Conservation (phyloP, 2,888 invertebrate species). For the Pristionchus fissidentatus region DNA sequence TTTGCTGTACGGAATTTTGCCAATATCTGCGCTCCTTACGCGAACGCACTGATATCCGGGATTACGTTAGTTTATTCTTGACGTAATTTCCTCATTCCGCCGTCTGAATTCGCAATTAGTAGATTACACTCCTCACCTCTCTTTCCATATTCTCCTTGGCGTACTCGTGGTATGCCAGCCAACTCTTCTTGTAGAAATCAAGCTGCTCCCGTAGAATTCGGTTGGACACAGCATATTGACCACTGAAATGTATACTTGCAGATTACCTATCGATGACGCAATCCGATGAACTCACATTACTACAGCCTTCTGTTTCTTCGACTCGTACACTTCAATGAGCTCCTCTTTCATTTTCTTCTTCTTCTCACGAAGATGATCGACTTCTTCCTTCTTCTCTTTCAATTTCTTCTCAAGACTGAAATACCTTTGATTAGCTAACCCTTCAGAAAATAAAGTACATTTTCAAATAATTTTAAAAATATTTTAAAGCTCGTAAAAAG, state of each 20-base stretch:
- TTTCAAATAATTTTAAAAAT: too few species aligned
- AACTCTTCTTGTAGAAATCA: slow-evolving; percentile 19
- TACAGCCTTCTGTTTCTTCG: neutral
- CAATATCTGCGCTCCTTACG: too few species aligned
- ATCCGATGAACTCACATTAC: neutral
- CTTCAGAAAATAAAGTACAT: too few species aligned
- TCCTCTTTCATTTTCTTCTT: neutral
- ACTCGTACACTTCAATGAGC: neutral
- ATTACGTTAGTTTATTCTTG: too few species aligned
- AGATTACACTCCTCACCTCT: too few species aligned
- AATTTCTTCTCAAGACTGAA: neutral
- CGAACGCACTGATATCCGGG: too few species aligned
- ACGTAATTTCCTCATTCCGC: too few species aligned
- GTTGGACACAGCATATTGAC: neutral
- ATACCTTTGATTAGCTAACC: too few species aligned
- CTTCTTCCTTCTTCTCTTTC: neutral
- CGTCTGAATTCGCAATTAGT: too few species aligned
- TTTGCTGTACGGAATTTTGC: too few species aligned
- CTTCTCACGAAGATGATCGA: neutral
- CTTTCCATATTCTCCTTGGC: neutral
- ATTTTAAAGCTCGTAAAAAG: too few species aligned
- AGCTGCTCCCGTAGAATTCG: neutral
- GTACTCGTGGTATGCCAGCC: slow-evolving; percentile 10
- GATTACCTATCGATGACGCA: neutral
- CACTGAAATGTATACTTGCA: neutral